Evolutionary conservation across 1,140 invertebrate species (phyloP).

Genomic region (Trachelipus rathkii): DNA sequence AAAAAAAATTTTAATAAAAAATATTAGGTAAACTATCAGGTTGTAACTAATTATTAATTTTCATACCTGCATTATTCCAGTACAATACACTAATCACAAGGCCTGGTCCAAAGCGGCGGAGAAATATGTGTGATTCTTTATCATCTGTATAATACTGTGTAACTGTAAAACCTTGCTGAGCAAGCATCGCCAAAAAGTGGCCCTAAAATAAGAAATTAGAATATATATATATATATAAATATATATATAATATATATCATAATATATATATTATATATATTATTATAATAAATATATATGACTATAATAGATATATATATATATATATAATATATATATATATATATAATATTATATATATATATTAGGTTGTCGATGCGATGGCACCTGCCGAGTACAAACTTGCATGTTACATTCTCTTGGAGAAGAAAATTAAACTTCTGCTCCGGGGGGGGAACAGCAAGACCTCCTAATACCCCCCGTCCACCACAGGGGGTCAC

Average conservation of each 20-base stretch:
- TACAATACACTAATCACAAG: slow-evolving; percentile 29
- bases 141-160: slow-evolving; percentile 30
- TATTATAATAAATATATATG: background rate
- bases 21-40: too few relatives aligned
- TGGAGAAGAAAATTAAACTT: too few relatives aligned
- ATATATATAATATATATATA: slow-evolving; percentile 8
- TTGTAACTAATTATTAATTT: background rate
- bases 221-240: background rate
- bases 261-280: background rate
- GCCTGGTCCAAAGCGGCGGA: slow-evolving; percentile 25
- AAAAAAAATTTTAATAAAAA: too few relatives aligned
- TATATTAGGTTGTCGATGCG: too few relatives aligned
- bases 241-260: background rate
- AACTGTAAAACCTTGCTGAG: slow-evolving; percentile 36
- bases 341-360: background rate
- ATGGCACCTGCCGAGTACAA: too few relatives aligned
- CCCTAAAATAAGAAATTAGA: slow-evolving; percentile 22
- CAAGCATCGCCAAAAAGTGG: slow-evolving; percentile 27
- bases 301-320: background rate
- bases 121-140: slow-evolving; percentile 29
- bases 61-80: slow-evolving; percentile 26
- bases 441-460: too few relatives aligned
- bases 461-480: too few relatives aligned
- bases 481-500: too few relatives aligned
- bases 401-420: too few relatives aligned